Evolutionary conservation across 2,888 invertebrate species (phyloP).

Genomic region (Pemphredon lugubris): DNA sequence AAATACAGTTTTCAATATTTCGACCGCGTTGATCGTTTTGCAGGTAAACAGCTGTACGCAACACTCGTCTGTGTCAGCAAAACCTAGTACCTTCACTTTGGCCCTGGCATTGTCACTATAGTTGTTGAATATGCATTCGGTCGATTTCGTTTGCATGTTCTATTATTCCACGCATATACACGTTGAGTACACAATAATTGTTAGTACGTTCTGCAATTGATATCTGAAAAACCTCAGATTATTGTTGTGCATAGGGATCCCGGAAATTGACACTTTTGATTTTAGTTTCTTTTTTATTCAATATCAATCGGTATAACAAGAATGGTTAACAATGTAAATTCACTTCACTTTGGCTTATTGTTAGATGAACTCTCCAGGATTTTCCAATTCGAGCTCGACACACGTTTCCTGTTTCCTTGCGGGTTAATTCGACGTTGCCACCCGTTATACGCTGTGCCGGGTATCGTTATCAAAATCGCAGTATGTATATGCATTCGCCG

Average conservation of each 20-base stretch:
- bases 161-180: not conserved
- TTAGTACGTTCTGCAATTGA: no score
- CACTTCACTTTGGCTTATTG: no score
- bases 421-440: constrained; percentile 17
- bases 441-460: constrained; percentile 21
- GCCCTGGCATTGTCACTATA: not conserved
- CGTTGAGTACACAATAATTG: not conserved
- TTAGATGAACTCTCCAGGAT: no score
- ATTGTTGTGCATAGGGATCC: no score
- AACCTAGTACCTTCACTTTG: not conserved
- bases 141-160: not conserved
- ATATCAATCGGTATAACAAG: no score
- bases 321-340: no score
- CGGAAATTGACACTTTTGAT: no score
- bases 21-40: not conserved
- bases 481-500: constrained; percentile 16
- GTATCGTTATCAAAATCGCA: constrained; percentile 50
- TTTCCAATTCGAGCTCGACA: no score
- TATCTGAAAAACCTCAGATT: no score
- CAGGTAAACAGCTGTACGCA: not conserved
- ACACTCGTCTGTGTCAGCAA: not conserved
- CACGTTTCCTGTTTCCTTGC: no score
- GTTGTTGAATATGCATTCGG: not conserved
- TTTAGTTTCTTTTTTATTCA: no score
- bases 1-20: not conserved